A percentile compares a stretch with the other conserved stretches of the same genome.
These are phyloP conservation scores for Lepidothrix coronata DNA, from an alignment of 2,113 vertebrate genomes.

Conservation along the genomic window DNA sequence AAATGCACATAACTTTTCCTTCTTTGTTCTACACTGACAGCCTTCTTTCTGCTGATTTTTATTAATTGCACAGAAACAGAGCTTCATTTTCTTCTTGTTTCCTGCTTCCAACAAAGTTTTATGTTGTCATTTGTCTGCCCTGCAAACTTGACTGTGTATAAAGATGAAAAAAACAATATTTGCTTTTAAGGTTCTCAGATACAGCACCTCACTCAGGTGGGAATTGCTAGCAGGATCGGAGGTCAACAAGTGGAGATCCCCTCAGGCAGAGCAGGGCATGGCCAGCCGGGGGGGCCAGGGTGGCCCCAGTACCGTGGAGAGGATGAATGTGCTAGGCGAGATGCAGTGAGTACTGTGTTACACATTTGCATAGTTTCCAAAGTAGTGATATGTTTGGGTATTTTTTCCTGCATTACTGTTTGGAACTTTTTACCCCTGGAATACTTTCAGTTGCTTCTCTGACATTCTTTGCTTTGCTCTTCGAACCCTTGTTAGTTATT, in stretches of 20 bases:
- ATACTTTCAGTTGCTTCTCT: constrained; percentile 62
- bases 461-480: constrained; percentile 62
- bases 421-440: constrained; percentile 4
- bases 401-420: constrained; percentile 55
- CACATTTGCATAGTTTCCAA: constrained; percentile 50
- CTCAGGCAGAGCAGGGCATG: constrained; percentile 76
- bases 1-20: constrained; percentile 1
- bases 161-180: constrained; percentile 70
- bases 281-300: constrained; percentile 82
- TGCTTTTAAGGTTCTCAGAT: constrained; percentile 87
- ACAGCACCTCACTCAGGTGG: constrained; percentile 92
- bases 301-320: constrained; percentile 85
- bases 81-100: constrained; percentile 29
- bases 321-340: constrained; percentile 84
- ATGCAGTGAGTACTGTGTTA: constrained; percentile 83
- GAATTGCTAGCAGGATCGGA: constrained; percentile 85
- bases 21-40: neutral
- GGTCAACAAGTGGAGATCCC: constrained; percentile 82
- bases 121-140: constrained; percentile 62
- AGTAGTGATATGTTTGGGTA: constrained; percentile 43
- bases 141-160: constrained; percentile 59
- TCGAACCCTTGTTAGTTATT: constrained; percentile 19
- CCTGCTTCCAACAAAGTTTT: constrained; percentile 32
- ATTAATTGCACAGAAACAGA: constrained; percentile 31
- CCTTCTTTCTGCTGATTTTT: constrained; percentile 41